Evolutionary conservation across 2,888 invertebrate species (phyloP), one percentile per base, ranked within the genome.

Genomic region (Mythimna impura): DNA sequence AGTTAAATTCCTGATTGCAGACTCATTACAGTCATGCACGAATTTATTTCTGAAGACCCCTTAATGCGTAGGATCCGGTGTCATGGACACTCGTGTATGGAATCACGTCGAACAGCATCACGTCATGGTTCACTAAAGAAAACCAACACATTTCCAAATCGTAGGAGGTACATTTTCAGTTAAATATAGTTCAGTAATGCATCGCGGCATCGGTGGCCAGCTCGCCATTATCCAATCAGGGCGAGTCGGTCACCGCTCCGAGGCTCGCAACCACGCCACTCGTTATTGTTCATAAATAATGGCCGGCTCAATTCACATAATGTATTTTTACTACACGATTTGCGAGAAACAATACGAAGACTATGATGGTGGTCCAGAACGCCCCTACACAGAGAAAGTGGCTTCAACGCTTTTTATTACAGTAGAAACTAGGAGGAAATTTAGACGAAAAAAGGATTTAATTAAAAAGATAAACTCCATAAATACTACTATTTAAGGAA

Each of bases 191-290:
- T 84, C 75, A 73, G 80, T 82, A 79, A 80, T 77, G 72, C 81
- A 86, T 81, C 67, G 66, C 66, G 54, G 74, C 79, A 83, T 83
- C 73, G 63, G 78, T 76, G 81, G 85, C 67, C 76, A 74, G 81
- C 65, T 54, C 66, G 83, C 88, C 87, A 93, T 93, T 93, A 94
- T 94, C 87, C 93, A 94, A 93, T 94, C 91, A 89, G 86, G 83
- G 80, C 78, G 79, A 77, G 68, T 73, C 92, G 93, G 92, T 92
- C 92, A 92, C 90, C 90, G 93, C 91, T 90, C 92, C 88, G 86
- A 80, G 82, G 80, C 80, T 81, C 82, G 68, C 74, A 73, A 78
- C 73, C 82, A 78, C 82, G 78, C 86, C 85, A 87, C 87, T 88
- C 76, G 83, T 88, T 90, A 88, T 89, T 88, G 90, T 86, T 87